Conservation (phyloP, 2,113 vertebrate genomes). For the Corythaixoides concolor region DNA sequence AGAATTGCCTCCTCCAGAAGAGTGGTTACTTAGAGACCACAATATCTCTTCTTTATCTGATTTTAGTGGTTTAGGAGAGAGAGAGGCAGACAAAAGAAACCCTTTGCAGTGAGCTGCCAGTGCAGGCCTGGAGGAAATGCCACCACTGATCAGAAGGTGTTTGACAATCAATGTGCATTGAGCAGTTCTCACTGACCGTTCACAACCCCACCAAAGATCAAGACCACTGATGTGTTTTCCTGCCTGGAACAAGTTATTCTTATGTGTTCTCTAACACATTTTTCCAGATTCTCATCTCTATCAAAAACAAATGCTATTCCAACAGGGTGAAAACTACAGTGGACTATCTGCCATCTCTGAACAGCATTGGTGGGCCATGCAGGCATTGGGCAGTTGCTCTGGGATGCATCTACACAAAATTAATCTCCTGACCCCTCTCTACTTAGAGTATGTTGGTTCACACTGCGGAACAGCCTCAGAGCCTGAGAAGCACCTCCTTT, state of each 20-base stretch:
- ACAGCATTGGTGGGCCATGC: neutral
- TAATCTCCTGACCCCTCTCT: neutral
- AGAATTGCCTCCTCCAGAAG: neutral
- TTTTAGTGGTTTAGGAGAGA: neutral
- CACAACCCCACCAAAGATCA: neutral
- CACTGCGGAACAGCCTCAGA: neutral
- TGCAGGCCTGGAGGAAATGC: neutral
- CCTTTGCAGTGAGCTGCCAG: neutral
- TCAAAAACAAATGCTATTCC: neutral
- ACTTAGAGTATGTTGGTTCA: neutral
- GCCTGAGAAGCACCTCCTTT: neutral
- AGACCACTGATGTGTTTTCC: neutral
- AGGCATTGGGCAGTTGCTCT: neutral
- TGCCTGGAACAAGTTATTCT: neutral
- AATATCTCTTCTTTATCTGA: neutral
- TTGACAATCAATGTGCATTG: neutral
- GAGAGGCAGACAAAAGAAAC: neutral
- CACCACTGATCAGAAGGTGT: neutral
- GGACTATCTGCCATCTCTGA: neutral
- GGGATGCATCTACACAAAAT: neutral
- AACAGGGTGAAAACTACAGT: neutral
- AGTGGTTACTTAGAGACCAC: neutral
- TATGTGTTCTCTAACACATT: neutral
- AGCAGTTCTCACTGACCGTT: neutral
- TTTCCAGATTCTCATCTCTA: neutral